Evolutionary conservation across 2,113 vertebrate genomes (phyloP).

Genomic region (Butastur rufipennis): DNA sequence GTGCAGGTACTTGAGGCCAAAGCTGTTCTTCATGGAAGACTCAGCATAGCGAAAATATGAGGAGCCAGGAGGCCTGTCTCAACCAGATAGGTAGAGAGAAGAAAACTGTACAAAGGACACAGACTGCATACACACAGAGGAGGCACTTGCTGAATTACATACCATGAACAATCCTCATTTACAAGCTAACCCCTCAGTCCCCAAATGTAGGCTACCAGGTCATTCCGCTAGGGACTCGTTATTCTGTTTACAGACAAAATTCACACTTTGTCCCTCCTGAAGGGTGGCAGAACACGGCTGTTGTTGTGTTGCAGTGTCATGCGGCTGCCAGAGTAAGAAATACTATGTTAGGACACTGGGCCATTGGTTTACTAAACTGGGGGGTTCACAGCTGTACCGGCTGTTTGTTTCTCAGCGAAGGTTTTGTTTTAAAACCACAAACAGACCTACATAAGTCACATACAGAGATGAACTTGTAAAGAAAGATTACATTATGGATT

Average conservation of each 20-base stretch:
- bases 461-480: neutral
- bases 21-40: slow-evolving; percentile 98
- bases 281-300: neutral
- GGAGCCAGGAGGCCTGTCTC: slow-evolving; percentile 85
- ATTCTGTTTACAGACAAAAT: neutral
- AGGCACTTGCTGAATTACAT: neutral
- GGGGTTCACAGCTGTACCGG: neutral
- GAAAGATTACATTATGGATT: neutral
- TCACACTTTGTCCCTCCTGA: neutral
- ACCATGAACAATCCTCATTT: neutral
- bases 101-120: neutral
- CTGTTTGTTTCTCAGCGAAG: neutral
- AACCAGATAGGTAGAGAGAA: neutral
- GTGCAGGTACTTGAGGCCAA: slow-evolving; percentile 95
- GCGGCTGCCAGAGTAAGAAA: neutral
- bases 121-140: neutral
- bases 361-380: neutral
- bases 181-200: neutral
- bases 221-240: neutral
- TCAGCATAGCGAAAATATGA: slow-evolving; percentile 98
- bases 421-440: neutral
- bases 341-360: neutral
- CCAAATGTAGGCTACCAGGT: neutral
- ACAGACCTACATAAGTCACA: neutral
- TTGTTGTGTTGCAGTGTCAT: neutral